Evolutionary conservation across 1,140 invertebrate genomes (phyloP).

Genomic region (Arion vulgaris): DNA sequence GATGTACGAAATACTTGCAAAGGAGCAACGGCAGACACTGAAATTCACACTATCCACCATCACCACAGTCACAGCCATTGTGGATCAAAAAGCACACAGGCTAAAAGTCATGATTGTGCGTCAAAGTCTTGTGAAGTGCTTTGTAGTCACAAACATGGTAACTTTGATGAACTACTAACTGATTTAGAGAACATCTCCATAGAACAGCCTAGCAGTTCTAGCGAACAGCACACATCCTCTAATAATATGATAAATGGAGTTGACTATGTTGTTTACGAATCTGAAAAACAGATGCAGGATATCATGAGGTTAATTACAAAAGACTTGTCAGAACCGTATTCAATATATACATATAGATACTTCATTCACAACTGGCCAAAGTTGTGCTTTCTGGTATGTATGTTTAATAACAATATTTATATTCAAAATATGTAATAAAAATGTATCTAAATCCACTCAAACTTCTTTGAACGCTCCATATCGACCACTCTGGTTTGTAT

Average conservation of each 20-base stretch:
- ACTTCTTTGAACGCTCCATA: too few species aligned
- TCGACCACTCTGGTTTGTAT: too few species aligned
- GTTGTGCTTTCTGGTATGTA: conserved; percentile 93
- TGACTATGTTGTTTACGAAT: conserved; percentile 81
- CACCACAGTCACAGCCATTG: not conserved
- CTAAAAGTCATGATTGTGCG: not conserved
- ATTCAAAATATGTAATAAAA: too few species aligned
- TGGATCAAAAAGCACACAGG: not conserved
- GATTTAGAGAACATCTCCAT: conserved; percentile 35
- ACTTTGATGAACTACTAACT: conserved; percentile 38
- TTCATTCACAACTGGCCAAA: conserved; percentile 99
- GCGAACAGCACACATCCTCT: conserved; percentile 12
- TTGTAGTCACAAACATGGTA: conserved; percentile 4
- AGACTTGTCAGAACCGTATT: conserved; percentile 99
- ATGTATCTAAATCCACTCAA: too few species aligned
- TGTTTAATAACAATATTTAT: not conserved
- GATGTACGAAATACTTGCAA: not conserved
- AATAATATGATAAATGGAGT: conserved; percentile 52
- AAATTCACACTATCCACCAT: too few species aligned
- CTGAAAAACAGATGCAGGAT: conserved; percentile 92
- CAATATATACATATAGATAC: conserved; percentile 99
- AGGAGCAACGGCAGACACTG: not conserved
- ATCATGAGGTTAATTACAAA: conserved; percentile 99
- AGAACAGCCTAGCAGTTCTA: not conserved
- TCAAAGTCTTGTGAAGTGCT: conserved; percentile 16